A percentile compares a stretch with the other conserved stretches of the same genome.
Evolutionary conservation across 2,113 vertebrate species (phyloP).

Genomic region (Oryzias curvinotus): DNA sequence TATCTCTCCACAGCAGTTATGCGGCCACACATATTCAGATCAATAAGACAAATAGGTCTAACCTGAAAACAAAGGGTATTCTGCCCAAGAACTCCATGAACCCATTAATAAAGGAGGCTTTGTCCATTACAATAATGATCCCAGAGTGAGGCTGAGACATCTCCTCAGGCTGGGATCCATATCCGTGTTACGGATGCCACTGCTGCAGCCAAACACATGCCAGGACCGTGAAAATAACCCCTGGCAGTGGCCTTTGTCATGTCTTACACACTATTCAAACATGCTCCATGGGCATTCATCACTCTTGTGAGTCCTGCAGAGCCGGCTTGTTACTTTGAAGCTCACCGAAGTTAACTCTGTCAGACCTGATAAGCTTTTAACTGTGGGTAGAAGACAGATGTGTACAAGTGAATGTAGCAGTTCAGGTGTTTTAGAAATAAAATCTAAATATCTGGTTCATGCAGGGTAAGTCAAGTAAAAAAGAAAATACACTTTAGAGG

Average conservation of each 20-base stretch:
- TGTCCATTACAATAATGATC: conserved; percentile 76
- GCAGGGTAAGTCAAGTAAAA: conserved; percentile 55
- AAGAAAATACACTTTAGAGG: conserved; percentile 44
- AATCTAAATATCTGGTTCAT: conserved; percentile 55
- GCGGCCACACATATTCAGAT: conserved; percentile 63
- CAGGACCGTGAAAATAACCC: conserved; percentile 51
- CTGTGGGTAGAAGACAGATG: conserved; percentile 2
- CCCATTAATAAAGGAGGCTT: conserved; percentile 75
- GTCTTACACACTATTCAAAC: conserved; percentile 58
- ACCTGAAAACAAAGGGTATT: conserved; percentile 70
- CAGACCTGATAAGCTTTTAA: conserved; percentile 22
- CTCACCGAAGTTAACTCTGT: conserved; percentile 34
- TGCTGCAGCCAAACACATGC: conserved; percentile 50
- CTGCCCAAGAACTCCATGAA: conserved; percentile 70
- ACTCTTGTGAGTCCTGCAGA: conserved; percentile 20
- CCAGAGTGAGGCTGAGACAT: conserved; percentile 55
- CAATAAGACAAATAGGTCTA: conserved; percentile 77
- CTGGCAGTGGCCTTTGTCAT: conserved; percentile 39
- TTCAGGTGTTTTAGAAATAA: conserved; percentile 49
- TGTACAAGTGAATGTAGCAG: neutral
- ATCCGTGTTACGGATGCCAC: conserved; percentile 53
- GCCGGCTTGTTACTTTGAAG: conserved; percentile 23
- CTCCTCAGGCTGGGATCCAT: conserved; percentile 73
- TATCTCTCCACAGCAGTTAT: conserved; percentile 35
- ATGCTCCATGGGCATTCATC: conserved; percentile 37